Evolutionary conservation across 2,797 vertebrate genomes (phyloP).

Genomic region (Chaunax sp.): DNA sequence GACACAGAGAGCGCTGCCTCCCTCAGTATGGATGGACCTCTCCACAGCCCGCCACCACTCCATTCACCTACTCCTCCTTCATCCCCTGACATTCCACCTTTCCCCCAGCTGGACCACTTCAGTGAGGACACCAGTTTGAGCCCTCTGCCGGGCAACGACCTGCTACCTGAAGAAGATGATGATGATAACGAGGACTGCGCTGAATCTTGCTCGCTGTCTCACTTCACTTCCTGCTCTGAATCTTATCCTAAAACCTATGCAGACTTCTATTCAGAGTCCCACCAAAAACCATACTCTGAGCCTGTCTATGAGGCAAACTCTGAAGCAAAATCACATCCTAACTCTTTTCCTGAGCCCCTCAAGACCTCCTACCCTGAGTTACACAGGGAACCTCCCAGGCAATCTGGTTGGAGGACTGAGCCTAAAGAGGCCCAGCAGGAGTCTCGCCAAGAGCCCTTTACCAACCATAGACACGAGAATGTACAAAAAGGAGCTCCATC

Average conservation of each 20-base stretch:
- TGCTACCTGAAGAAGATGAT: conserved; percentile 62
- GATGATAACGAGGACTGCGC: conserved; percentile 59
- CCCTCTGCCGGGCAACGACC: conserved; percentile 66
- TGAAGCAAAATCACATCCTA: conserved; percentile 65
- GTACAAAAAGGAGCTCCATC: conserved; percentile 84
- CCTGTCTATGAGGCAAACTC: conserved; percentile 44
- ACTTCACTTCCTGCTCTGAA: conserved; percentile 70
- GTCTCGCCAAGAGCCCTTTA: conserved; percentile 45
- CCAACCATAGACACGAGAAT: conserved; percentile 83
- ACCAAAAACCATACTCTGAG: conserved; percentile 69
- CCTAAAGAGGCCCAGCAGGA: conserved; percentile 47
- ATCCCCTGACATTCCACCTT: conserved; percentile 71
- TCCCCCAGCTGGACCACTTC: conserved; percentile 75
- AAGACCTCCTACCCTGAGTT: conserved; percentile 64
- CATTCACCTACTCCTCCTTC: conserved; percentile 77
- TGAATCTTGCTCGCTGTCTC: conserved; percentile 66
- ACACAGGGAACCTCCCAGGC: conserved; percentile 52
- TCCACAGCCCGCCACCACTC: conserved; percentile 77
- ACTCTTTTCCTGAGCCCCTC: conserved; percentile 70
- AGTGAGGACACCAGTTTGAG: conserved; percentile 69
- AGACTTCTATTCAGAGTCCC: conserved; percentile 82
- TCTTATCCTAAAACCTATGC: conserved; percentile 92
- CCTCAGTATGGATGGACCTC: conserved; percentile 81
- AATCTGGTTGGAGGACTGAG: conserved; percentile 42
- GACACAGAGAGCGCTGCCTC: conserved; percentile 81